Base-by-base conservation (phyloP, 2,113 vertebrate genomes). In the Phylloscopus trochilus region DNA sequence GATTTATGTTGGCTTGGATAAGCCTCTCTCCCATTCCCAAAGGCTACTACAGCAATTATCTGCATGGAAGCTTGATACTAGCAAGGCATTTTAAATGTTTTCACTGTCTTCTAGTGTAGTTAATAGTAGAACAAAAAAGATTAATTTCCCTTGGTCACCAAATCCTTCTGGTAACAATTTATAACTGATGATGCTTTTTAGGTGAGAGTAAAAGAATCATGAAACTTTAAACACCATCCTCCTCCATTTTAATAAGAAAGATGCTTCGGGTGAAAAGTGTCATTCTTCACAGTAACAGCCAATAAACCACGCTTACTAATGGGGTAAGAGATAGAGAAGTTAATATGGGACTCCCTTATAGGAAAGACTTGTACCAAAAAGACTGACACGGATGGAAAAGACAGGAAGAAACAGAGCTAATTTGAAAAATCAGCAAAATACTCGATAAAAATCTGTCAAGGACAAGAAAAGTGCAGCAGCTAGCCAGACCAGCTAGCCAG, bases 1-100 rank as follows among this genome's bases (percentile, higher is more conserved):
- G 79, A 89, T 85, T 93, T 93, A 60, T 72, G 37, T 75, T 91
- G 79, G 63, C 59, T 92, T 60, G 52, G 79, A 77, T 81, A 83
- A 92, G 37, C 56, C 60, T 67, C 39, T 70, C 22, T 78, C 43
- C 64, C 43, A 70, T 89, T 90, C 76, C 73, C 87, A 90, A 86
- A 67, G 82, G 87, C 72, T 76, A 79, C 74, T 73, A 37, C 51
- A 92, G 56, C 47, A 89, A 90, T 88, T 90, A 93, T 68, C 66
- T 89, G 69, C 30, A 22, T 44, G 59, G 46, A 76, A 91, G 63
- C 24, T 59, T 60, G 47, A 56, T 86, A 59, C 11, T 11, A 74
- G 72, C 33, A 60, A 64, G 22, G 56, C 41, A 89, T 81, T 95
- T 90, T 18, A 80, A 74, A 92, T 51, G 44, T 69, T 93, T 70